Evolutionary conservation across 2,797 vertebrate species (phyloP).

Genomic region (Iguana delicatissima): DNA sequence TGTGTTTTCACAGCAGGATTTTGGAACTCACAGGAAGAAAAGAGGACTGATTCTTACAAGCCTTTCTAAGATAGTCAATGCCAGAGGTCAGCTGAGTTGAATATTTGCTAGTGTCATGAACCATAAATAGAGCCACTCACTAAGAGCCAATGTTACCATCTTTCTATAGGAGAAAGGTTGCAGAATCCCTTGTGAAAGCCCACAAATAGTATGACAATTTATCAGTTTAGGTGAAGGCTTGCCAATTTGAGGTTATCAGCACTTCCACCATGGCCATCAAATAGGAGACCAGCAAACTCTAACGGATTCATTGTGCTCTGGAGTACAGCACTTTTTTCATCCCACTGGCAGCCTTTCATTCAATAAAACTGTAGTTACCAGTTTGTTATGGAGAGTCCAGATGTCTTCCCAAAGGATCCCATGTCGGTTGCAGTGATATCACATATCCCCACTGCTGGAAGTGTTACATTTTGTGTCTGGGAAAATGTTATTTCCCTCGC

Average conservation of each 20-base stretch:
- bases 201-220: background rate
- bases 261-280: background rate
- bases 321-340: background rate
- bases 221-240: background rate
- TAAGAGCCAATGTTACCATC: background rate
- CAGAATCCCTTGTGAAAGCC: background rate
- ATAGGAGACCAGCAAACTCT: background rate
- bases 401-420: constrained; percentile 26
- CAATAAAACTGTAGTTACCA: background rate
- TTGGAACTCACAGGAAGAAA: background rate
- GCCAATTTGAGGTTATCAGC: background rate
- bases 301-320: background rate
- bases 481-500: constrained; percentile 27
- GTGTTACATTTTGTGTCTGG: background rate
- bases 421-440: background rate
- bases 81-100: background rate
- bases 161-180: no score
- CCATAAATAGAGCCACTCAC: background rate
- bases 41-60: background rate
- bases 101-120: background rate
- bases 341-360: background rate
- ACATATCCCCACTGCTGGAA: constrained; percentile 2
- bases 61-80: background rate
- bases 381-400: constrained; percentile 11
- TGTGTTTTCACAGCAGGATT: background rate